Evolutionary conservation across 1,140 invertebrate genomes (phyloP).

Genomic region (Thrips palmi): DNA sequence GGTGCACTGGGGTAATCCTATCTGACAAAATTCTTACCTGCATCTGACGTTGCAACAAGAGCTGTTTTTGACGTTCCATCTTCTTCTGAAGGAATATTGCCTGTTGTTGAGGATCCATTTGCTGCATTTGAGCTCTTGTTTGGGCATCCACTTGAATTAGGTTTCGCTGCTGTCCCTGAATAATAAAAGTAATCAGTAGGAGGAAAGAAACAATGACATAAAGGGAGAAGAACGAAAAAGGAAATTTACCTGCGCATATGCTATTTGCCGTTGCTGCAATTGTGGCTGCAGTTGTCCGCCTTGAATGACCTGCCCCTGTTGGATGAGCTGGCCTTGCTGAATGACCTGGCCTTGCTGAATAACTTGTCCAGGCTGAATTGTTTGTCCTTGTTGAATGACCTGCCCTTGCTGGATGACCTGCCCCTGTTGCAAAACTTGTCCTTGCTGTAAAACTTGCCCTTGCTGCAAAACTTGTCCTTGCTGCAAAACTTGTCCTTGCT

Average conservation of each 20-base stretch:
- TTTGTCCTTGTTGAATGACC: constrained; percentile 3
- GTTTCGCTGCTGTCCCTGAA: constrained; percentile 31
- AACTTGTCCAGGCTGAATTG: background rate
- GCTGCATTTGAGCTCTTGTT: constrained; percentile 63
- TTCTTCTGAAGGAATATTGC: constrained; percentile 59
- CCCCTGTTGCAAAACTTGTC: background rate
- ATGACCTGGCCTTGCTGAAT: constrained; percentile 5
- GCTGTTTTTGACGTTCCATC: constrained; percentile 44
- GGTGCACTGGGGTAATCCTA: background rate
- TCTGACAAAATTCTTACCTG: constrained; percentile 18
- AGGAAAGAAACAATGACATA: background rate
- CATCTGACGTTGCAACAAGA: constrained; percentile 28
- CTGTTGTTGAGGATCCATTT: constrained; percentile 57
- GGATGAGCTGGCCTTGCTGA: constrained; percentile 13
- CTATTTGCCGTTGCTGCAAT: constrained; percentile 3
- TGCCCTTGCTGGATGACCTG: constrained; percentile 1
- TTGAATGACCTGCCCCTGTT: constrained; percentile 8
- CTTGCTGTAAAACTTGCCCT: constrained; percentile 4
- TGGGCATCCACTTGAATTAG: constrained; percentile 59
- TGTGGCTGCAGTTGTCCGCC: constrained; percentile 9
- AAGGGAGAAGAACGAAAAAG: constrained; percentile 5
- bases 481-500: constrained; percentile 2
- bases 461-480: constrained; percentile 5
- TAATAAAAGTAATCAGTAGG: constrained; percentile 7
- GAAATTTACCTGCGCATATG: background rate